These are phyloP conservation scores for Notodonta dromedarius DNA, from an alignment of 2,888 invertebrate genomes.

Conservation along the genomic window DNA sequence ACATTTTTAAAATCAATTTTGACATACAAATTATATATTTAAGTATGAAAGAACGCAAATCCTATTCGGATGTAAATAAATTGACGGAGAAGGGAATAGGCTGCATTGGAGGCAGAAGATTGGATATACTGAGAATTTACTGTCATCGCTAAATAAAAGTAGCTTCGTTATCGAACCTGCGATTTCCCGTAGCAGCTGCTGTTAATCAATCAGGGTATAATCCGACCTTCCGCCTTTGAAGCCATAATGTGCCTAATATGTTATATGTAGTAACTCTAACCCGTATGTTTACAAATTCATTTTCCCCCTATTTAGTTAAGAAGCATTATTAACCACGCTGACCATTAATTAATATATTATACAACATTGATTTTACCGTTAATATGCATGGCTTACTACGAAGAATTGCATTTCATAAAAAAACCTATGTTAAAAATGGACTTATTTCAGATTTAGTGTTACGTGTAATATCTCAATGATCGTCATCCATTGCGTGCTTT, in stretches of 20 bases:
- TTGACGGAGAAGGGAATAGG: not conserved
- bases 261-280: conserved; percentile 23
- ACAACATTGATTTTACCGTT: not conserved
- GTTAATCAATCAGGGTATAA: not conserved
- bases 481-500: conserved; percentile 18
- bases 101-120: not conserved
- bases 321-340: conserved; percentile 3
- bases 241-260: conserved; percentile 1
- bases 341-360: conserved; percentile 6
- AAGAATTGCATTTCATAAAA: not conserved
- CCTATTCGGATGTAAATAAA: not conserved
- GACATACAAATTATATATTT: not conserved
- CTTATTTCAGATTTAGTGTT: too few relatives aligned
- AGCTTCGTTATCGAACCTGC: not conserved
- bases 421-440: not conserved
- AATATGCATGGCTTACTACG: conserved; percentile 5
- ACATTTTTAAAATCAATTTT: not conserved
- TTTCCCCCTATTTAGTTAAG: conserved; percentile 11
- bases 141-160: too few relatives aligned
- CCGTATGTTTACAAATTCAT: conserved; percentile 17
- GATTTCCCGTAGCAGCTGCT: not conserved
- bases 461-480: not conserved
- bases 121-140: not conserved
- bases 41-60: not conserved
- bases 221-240: not conserved